A percentile compares a stretch with the other conserved stretches of the same genome.
Evolutionary conservation across 1,140 invertebrate species (phyloP).

Genomic region (Bombyx mori): DNA sequence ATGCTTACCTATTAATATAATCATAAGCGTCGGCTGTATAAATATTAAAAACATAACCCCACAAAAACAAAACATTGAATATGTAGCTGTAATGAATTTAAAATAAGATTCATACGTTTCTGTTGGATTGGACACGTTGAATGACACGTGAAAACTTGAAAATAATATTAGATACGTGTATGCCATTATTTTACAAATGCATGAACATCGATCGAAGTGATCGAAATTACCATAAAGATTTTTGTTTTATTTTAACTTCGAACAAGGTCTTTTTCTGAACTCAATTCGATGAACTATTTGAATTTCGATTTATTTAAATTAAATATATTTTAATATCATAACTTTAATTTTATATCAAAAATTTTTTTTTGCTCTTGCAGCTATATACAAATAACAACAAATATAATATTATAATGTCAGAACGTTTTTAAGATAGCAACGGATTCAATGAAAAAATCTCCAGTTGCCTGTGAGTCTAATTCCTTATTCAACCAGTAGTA

Average conservation of each 20-base stretch:
- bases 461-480: too few relatives aligned
- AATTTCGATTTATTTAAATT: constrained; percentile 1
- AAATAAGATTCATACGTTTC: constrained; percentile 52
- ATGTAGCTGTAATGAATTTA: constrained; percentile 37
- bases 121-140: constrained; percentile 39
- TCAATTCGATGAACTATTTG: background rate
- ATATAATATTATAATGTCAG: too few relatives aligned
- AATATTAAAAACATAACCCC: too few relatives aligned
- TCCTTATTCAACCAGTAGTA: too few relatives aligned
- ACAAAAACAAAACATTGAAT: too few relatives aligned
- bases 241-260: constrained; percentile 31
- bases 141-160: constrained; percentile 45
- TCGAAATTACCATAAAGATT: constrained; percentile 45
- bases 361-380: too few relatives aligned
- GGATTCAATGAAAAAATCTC: too few relatives aligned
- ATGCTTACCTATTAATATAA: too few relatives aligned
- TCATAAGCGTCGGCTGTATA: too few relatives aligned
- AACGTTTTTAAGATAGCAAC: too few relatives aligned
- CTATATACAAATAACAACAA: too few relatives aligned
- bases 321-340: background rate
- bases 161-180: constrained; percentile 34
- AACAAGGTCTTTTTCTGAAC: constrained; percentile 17
- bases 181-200: constrained; percentile 44
- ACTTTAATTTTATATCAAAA: too few relatives aligned
- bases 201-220: constrained; percentile 49